Evolutionary conservation across 2,797 vertebrate species (phyloP), one percentile per base, ranked within the genome.

Genomic region (Florisuga fusca): DNA sequence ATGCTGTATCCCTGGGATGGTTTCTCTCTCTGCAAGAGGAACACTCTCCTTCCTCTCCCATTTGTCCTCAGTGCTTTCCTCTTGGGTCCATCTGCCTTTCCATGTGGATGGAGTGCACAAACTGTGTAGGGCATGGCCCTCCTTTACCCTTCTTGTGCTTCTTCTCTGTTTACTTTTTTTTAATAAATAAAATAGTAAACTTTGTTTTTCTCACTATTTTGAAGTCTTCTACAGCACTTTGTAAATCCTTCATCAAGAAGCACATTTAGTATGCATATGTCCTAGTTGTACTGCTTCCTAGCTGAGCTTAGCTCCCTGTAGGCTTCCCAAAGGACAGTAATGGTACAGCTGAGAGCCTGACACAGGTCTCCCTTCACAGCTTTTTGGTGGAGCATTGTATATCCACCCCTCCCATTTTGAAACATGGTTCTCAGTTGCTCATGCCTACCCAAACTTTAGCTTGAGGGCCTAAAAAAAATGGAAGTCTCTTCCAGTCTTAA

Each of bases 211-310:
- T 36, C 13, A 61, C 26, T 43, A 43, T 46, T 82, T 84, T 73
- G 9, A 80, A 80, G 36, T 85, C 50, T 90, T 63, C 55, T 54
- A 5, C 29, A 51, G 58, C 43, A 50, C 36, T 68, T 68, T 4
- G 1, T 72, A 78, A 84, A 43, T 88, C 33, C 21, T 72, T 12
- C 29, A 15, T 63, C 27, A 11, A 61, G 45, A 84, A 80, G 27
- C 1, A 0, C 45, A 16, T 75, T 69, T 38, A 29, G 29, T 38
- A 62, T 81, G 69, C 19, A 0, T 16, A 3, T 0, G 1, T 77
- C 41, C 27, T 31, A 22, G 27, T 33, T 2, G 0, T 8, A 5
- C 54, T 48, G 54, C 58, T 72, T 50, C 51, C 55, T 79, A 50
- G 46, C 41, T 71, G 58, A 59, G 26, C 58, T 62, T 27, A 29